These are phyloP conservation scores for Tylochromis polylepis DNA, from an alignment of 2,113 vertebrate species.

Conservation along the genomic window DNA sequence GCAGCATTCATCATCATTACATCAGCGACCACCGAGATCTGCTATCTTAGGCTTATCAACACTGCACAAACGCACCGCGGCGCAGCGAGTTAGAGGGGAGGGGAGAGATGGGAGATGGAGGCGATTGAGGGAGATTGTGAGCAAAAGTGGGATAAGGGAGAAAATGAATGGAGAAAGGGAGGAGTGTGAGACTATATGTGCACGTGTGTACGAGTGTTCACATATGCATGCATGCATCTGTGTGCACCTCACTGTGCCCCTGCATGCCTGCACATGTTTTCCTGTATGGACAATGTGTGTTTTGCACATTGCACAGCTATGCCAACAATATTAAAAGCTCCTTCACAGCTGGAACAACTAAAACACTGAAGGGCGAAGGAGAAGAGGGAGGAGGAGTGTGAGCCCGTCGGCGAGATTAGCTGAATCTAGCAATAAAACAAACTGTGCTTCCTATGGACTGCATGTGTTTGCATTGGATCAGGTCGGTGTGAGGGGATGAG, in stretches of 20 bases:
- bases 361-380: slow-evolving; percentile 52
- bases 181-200: slow-evolving; percentile 21
- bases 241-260: slow-evolving; percentile 34
- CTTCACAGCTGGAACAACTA: slow-evolving; percentile 71
- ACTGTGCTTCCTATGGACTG: slow-evolving; percentile 25
- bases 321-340: slow-evolving; percentile 71
- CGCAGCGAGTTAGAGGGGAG: slow-evolving; percentile 56
- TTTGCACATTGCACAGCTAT: slow-evolving; percentile 65
- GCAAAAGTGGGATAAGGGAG: slow-evolving; percentile 60
- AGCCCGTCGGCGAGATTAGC: slow-evolving; percentile 48
- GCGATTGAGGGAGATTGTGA: slow-evolving; percentile 58
- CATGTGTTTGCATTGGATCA: slow-evolving; percentile 50
- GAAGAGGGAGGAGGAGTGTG: background rate
- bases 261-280: slow-evolving; percentile 61
- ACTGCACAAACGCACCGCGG: slow-evolving; percentile 70
- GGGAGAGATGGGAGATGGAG: slow-evolving; percentile 61
- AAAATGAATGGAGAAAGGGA: slow-evolving; percentile 51
- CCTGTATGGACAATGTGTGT: slow-evolving; percentile 49
- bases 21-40: slow-evolving; percentile 88
- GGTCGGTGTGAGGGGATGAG: slow-evolving; percentile 28
- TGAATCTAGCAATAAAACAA: slow-evolving; percentile 60
- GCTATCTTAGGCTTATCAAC: slow-evolving; percentile 83
- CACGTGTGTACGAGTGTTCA: background rate
- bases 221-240: slow-evolving; percentile 3
- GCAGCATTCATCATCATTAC: slow-evolving; percentile 92